phyloP scores from a whole-genome alignment of 2,888 invertebrate genomes.

The Phaonia tiefii region DNA sequence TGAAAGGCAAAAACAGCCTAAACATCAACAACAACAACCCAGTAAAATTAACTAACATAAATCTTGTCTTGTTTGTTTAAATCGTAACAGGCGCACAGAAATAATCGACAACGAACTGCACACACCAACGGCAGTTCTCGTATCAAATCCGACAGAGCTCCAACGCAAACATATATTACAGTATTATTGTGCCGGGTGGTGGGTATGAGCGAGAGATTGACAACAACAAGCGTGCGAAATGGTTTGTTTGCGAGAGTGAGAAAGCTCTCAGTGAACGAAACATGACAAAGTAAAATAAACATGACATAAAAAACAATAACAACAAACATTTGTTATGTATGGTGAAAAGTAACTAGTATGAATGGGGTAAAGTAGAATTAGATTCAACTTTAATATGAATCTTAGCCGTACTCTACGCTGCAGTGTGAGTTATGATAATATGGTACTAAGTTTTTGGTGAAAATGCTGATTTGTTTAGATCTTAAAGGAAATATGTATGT shows the following conservation, averaged over 20 bases:
- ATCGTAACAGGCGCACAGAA: slow-evolving; percentile 65
- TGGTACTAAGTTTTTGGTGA: too few species aligned
- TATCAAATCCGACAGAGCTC: background rate
- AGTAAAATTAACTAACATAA: slow-evolving; percentile 51
- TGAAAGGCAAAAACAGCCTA: slow-evolving; percentile 5
- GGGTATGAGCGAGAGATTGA: background rate
- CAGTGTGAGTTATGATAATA: too few species aligned
- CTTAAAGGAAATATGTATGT: too few species aligned
- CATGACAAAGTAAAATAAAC: slow-evolving; percentile 26
- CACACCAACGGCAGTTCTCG: background rate
- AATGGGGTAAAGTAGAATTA: slow-evolving; percentile 12
- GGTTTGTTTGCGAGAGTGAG: too few species aligned
- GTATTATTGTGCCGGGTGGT: background rate
- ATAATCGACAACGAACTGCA: background rate
- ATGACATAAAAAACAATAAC: slow-evolving; percentile 30
- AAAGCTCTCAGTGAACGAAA: slow-evolving; percentile 4
- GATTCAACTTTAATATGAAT: background rate
- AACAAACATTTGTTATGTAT: slow-evolving; percentile 30
- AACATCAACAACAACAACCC: slow-evolving; percentile 27
- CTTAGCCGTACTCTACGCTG: too few species aligned
- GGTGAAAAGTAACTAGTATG: background rate
- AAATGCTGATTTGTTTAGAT: too few species aligned
- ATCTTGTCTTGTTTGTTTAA: slow-evolving; percentile 64
- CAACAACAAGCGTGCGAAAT: slow-evolving; percentile 40
- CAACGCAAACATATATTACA: slow-evolving; percentile 11